phyloP scores from a whole-genome alignment of 2,113 vertebrate species.

The Microcebus griseorufus region DNA sequence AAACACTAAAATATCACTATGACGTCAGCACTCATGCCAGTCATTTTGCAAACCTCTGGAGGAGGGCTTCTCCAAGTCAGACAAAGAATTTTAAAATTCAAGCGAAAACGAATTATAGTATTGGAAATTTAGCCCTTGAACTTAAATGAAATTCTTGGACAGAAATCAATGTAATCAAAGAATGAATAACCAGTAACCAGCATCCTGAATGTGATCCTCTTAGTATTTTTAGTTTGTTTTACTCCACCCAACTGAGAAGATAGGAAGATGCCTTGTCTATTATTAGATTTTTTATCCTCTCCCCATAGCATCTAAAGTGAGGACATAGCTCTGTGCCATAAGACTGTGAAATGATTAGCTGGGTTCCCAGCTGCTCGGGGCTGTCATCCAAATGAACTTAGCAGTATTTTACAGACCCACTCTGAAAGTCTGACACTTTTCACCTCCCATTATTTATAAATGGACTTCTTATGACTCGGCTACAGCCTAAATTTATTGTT shows the following conservation, averaged over 20 bases:
- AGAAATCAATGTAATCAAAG: slow-evolving; percentile 14
- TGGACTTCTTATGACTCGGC: slow-evolving; percentile 56
- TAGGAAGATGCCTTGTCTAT: slow-evolving; percentile 60
- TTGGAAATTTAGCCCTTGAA: neutral
- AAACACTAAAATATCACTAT: neutral
- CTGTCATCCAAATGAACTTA: neutral
- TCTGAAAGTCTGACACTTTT: slow-evolving; percentile 6
- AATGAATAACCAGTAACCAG: neutral
- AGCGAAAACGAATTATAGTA: neutral
- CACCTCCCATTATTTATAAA: slow-evolving; percentile 50
- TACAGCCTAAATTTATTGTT: slow-evolving; percentile 52
- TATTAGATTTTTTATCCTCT: slow-evolving; percentile 59
- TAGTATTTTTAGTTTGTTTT: slow-evolving; percentile 50
- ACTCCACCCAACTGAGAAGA: neutral
- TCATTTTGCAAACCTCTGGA: neutral
- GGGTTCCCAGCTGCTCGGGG: neutral
- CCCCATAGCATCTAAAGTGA: neutral
- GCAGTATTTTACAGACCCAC: neutral
- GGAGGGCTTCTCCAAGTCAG: neutral
- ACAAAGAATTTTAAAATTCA: slow-evolving; percentile 27
- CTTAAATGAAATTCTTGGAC: neutral
- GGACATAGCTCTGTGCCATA: neutral
- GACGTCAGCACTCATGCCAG: neutral
- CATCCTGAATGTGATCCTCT: slow-evolving; percentile 39
- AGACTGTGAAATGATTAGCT: neutral